Evolutionary conservation across 2,113 vertebrate genomes (phyloP).

Genomic region (Sebastes fasciatus): DNA sequence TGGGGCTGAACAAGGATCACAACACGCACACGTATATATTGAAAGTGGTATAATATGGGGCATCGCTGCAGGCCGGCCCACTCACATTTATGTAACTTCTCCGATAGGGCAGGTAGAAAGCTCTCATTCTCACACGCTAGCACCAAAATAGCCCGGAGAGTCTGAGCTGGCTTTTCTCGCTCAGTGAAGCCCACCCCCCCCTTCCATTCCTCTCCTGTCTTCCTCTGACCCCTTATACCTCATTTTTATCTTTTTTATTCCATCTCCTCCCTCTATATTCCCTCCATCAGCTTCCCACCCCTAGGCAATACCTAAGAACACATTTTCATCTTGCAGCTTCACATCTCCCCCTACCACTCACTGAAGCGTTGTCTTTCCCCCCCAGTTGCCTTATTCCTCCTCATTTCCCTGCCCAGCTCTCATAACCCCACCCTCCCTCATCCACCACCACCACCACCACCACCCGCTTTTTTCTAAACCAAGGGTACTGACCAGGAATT

Average conservation of each 20-base stretch:
- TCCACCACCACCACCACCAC: not conserved
- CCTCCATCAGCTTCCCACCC: constrained; percentile 53
- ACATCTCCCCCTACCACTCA: constrained; percentile 48
- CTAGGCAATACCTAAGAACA: constrained; percentile 63
- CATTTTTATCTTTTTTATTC: constrained; percentile 66
- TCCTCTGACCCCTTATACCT: constrained; percentile 63
- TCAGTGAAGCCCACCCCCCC: constrained; percentile 36
- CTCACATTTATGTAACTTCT: constrained; percentile 79
- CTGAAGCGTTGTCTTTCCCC: constrained; percentile 49
- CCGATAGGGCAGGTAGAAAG: constrained; percentile 69
- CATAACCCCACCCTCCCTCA: constrained; percentile 7
- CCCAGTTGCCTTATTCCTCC: constrained; percentile 45
- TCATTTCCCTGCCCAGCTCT: constrained; percentile 51
- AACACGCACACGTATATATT: constrained; percentile 50
- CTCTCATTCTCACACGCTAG: constrained; percentile 39
- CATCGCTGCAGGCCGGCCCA: constrained; percentile 71
- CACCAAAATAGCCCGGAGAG: constrained; percentile 67
- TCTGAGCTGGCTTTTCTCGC: constrained; percentile 50
- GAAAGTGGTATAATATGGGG: constrained; percentile 66
- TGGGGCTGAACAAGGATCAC: constrained; percentile 45
- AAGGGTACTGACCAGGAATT: constrained; percentile 53
- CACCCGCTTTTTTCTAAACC: not conserved
- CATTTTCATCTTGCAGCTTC: constrained; percentile 63
- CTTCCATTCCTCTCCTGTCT: constrained; percentile 44
- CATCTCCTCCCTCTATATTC: constrained; percentile 48